Evolutionary conservation across 2,888 invertebrate genomes (phyloP).

Genomic region (Pristionchus fissidentatus): DNA sequence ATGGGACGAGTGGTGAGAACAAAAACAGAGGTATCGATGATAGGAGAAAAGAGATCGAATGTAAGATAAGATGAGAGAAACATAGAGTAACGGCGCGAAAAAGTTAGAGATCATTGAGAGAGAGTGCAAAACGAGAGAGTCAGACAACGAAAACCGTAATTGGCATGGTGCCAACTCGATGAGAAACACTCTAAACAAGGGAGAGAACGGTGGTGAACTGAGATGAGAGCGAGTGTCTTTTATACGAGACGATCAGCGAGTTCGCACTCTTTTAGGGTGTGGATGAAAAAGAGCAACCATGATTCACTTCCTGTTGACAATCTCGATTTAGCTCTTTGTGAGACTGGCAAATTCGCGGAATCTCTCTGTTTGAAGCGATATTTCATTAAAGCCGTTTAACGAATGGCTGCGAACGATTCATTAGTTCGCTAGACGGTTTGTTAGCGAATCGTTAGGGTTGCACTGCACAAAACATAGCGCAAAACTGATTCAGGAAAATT

Average conservation of each 20-base stretch:
- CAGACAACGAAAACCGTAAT: too few species aligned
- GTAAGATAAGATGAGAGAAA: neutral
- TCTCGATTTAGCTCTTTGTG: neutral
- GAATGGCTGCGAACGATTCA: too few species aligned
- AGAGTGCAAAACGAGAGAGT: constrained; percentile 6
- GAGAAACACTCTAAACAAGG: constrained; percentile 11
- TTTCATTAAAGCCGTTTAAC: too few species aligned
- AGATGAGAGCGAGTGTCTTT: neutral
- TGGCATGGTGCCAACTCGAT: too few species aligned
- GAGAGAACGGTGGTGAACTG: neutral
- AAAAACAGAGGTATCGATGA: neutral
- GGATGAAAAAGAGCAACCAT: neutral
- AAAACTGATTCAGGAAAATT: too few species aligned
- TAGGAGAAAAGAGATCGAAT: neutral
- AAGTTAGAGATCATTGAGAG: neutral
- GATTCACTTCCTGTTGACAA: constrained; percentile 15
- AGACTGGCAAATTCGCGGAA: neutral
- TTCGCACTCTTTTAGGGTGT: neutral
- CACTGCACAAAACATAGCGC: too few species aligned
- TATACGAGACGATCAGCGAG: neutral
- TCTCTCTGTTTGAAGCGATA: too few species aligned
- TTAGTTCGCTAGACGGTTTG: too few species aligned
- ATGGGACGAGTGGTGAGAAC: neutral
- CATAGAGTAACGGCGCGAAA: neutral
- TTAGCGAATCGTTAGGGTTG: too few species aligned